Evolutionary conservation across 2,797 vertebrate species (phyloP), one percentile per base, ranked within the genome.

Genomic region (Danionella dracula): DNA sequence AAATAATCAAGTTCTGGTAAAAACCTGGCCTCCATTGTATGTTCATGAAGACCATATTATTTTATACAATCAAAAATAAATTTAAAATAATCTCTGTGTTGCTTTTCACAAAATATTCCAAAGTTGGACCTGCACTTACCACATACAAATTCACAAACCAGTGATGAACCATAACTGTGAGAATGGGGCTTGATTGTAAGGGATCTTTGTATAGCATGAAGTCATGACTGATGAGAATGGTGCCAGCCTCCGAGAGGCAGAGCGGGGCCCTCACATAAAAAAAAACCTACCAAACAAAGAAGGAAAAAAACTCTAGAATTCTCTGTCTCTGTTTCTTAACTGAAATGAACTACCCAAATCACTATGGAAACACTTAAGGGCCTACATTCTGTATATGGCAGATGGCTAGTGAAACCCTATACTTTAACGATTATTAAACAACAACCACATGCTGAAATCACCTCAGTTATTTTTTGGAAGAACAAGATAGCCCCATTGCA

Each of bases 201-300:
- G 50, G 66, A 72, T 57, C 67, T 69, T 76, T 80, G 76, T 78
- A 50, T 58, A 48, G 44, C 35, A 65, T 67, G 65, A 51, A 68
- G 48, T 65, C 37, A 55, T 45, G 27, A 62, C 46, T 53, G 42
- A 40, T 31, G 64, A 61, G 48, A 45, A 68, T 40, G 67, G 67
- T 66, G 70, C 60, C 61, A 65, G 61, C 41, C 56, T 65, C 65
- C 1, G 29, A 19, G 51, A 54, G 40, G 41, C 17, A 9, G 27
- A 63, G 37, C 45, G 34, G 34, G 59, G 27, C 62, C 34, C 49
- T 31, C 16, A 13, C 32, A 31, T 9, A 68, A 42, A 55, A 62
- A 41, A 16, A 68, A 44, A 46, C 45, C 17, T 51, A 2, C 15
- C 17, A 16, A 21, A 2, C 8, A 7, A 42, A 41, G 23, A n/a